Percentiles rank a stretch among this genome's conserved stretches.
Conservation (phyloP, 2,797 vertebrate species). For the Leucoraja ocellata region DNA sequence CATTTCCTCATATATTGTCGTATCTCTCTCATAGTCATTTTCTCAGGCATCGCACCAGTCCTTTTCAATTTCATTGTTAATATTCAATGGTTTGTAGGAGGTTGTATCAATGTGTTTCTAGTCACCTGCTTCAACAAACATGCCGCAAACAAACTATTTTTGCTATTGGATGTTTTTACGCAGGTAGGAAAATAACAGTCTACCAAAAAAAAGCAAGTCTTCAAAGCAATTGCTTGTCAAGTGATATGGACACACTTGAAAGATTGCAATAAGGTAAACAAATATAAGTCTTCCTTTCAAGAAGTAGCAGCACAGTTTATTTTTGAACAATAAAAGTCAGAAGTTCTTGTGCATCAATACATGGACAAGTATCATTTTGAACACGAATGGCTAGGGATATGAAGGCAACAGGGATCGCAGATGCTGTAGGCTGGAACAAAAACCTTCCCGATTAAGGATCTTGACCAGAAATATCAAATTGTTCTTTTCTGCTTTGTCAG, state of each 20-base stretch:
- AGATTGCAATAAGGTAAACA: not conserved
- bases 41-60: not conserved
- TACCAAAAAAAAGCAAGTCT: not conserved
- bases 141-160: not conserved
- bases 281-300: not conserved
- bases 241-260: not conserved
- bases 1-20: not conserved
- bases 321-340: not conserved
- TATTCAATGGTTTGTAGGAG: not conserved
- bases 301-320: not conserved
- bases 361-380: not conserved
- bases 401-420: too few relatives aligned
- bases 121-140: not conserved
- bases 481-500: too few relatives aligned
- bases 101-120: not conserved
- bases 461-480: too few relatives aligned
- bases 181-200: too few relatives aligned
- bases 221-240: not conserved
- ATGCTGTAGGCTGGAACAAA: too few relatives aligned
- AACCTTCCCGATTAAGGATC: too few relatives aligned
- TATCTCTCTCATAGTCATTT: not conserved
- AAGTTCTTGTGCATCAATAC: not conserved
- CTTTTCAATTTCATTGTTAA: not conserved
- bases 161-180: not conserved
- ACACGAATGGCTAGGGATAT: not conserved